Base-by-base conservation (phyloP, 2,888 invertebrate species). In the Lithophane socia region DNA sequence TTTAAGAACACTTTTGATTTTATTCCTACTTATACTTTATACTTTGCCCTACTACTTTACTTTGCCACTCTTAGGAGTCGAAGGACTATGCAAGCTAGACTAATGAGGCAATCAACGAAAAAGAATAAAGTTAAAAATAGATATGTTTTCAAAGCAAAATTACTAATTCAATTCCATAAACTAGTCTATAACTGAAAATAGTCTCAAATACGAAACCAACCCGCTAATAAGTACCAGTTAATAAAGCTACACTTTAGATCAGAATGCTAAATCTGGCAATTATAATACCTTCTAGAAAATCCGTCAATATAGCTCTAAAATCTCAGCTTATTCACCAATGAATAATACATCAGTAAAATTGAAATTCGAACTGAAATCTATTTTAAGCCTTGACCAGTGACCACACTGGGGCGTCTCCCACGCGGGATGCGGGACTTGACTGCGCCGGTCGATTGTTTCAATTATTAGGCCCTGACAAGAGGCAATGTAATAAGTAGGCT, bases 311-410 rank as follows among this genome's bases (percentile, higher is more conserved):
- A 61, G 18, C 2, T 18, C 13, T 12, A 16, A 70, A 52, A 16
- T 18, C 8, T 65, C 9, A 16, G 16, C 18, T 37, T 16, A 29
- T 47, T 58, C 37, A 21, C 13, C 37, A n/a, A 29, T 79, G 1
- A 54, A 78, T 47, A 65, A 52, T 64, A 54, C 16, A 49, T 47
- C 1, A 37, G 24, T 49, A 13, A 54, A 70, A 77, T 52, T 77
- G 67, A 56, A 16, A 79, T 60, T 60, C 60, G 8, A 29, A 60
- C 29, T 58, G 2, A 24, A 24, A 13, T 24, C 13, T 13, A 58
- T 58, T 58, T 42, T 64, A 21, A 56, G 10, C 75, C 44, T 61
- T 10, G 18, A 52, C 21, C 49, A 58, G 65, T 10, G 52, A 61
- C 21, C 44, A 24, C 24, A 58, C 13, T 58, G 24, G 13, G 2